Evolutionary conservation across 2,888 invertebrate genomes (phyloP), one percentile per base, ranked within the genome.

Genomic region (Rotaria sp.): DNA sequence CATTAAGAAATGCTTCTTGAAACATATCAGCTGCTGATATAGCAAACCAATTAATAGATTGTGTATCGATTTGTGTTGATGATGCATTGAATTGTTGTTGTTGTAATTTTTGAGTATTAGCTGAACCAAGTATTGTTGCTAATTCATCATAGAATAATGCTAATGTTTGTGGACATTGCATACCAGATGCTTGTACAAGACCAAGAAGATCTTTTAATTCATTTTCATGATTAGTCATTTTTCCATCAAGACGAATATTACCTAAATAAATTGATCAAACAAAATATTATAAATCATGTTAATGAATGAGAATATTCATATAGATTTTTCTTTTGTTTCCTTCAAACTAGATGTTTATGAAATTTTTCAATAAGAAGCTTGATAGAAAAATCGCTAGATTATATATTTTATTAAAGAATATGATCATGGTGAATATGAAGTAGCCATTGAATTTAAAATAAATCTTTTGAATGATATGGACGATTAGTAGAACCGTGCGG

Each of bases 1-100:
- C 67, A 26, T 67, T 67, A 35, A 67, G 67, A 80, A 80, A 80
- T n/a, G 80, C 80, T 26, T 80, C 45, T 80, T 41, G 45, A 80
- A 80, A 80, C 45, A 45, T 80, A n/a, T 80, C 80, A 26, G 80
- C 80, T 45, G 80, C 80, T 80, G 80, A 80, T 11, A 45, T 80
- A n/a, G 80, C 80, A 80, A 80, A 80, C 80, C 80, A 80, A 45
- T 80, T 15, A 15, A 80, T n/a, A 15, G 45, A 80, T n/a, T 80
- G 41, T 26, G 80, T 45, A 45, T 80, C 80, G 11, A 80, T 45
- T 80, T 41, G 80, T 5, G n/a, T 38, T 8, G 80, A 45, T 45
- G n/a, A 45, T 45, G 41, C 11, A 41, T 3, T n/a, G 11, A n/a
- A 30, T 30, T 67, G 67, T 67, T 67, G 67, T 67, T 80, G 80